phyloP scores from a whole-genome alignment of 2,888 invertebrate species.

The Leucoptera coffeella region DNA sequence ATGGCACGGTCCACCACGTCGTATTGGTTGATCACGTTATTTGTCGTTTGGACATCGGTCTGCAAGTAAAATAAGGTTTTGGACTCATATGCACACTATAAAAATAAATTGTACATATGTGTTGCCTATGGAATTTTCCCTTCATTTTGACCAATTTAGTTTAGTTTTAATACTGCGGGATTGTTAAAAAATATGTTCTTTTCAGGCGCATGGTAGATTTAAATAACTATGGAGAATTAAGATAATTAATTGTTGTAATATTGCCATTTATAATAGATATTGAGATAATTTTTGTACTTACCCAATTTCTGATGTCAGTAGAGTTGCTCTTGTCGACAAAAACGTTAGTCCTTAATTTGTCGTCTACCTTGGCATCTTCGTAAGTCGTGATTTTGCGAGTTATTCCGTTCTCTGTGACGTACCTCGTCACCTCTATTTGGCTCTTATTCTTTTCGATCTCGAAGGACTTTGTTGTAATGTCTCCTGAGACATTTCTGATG shows the following conservation, averaged over 20 bases:
- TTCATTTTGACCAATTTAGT: too few relatives aligned
- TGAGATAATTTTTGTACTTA: too few relatives aligned
- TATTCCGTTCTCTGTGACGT: conserved; percentile 41
- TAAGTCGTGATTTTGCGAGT: conserved; percentile 42
- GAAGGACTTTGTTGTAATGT: conserved; percentile 33
- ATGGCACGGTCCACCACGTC: conserved; percentile 46
- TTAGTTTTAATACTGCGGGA: too few relatives aligned
- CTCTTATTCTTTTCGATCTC: conserved; percentile 41
- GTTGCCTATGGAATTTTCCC: too few relatives aligned
- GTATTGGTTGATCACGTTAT: conserved; percentile 38
- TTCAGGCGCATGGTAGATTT: too few relatives aligned
- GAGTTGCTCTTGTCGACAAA: conserved; percentile 41
- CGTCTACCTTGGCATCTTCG: conserved; percentile 45
- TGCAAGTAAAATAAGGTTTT: conserved; percentile 14
- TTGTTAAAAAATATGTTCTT: too few relatives aligned
- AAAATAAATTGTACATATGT: too few relatives aligned
- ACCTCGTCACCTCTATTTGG: conserved; percentile 44
- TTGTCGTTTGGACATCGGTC: conserved; percentile 45
- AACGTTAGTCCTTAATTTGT: conserved; percentile 42
- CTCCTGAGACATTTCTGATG: conserved; percentile 24
- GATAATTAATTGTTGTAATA: too few relatives aligned
- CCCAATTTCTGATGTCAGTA: conserved; percentile 48
- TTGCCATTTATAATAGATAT: too few relatives aligned
- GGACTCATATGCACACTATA: too few relatives aligned
- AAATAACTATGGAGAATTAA: too few relatives aligned